Percentiles rank a stretch among this genome's conserved stretches.
phyloP scores from a whole-genome alignment of 1,140 invertebrate genomes.

The Panagrolaimus sp. region DNA sequence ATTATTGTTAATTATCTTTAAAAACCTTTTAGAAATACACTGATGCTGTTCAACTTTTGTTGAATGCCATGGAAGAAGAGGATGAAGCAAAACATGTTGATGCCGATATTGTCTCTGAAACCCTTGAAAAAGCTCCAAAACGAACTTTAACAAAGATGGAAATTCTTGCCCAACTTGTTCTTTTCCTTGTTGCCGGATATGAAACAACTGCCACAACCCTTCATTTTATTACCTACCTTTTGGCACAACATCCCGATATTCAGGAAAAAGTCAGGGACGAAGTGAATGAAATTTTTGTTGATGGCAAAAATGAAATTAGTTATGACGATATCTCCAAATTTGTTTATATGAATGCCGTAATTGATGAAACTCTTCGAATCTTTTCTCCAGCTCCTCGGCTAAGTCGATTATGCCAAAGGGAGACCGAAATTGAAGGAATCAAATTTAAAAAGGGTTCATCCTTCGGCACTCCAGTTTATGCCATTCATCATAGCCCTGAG shows the following conservation, averaged over 20 bases:
- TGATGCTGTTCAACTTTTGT: constrained; percentile 33
- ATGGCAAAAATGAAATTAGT: constrained; percentile 21
- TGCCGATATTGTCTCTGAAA: constrained; percentile 20
- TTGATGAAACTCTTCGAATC: constrained; percentile 32
- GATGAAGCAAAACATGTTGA: not conserved
- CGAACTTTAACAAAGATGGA: not conserved
- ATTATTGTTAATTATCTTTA: not conserved
- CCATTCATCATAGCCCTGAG: constrained; percentile 27
- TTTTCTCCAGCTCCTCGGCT: constrained; percentile 27
- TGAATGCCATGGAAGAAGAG: constrained; percentile 33
- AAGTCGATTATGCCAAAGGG: constrained; percentile 21
- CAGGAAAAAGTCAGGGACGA: constrained; percentile 42
- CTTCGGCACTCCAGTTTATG: constrained; percentile 25
- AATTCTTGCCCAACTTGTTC: constrained; percentile 4
- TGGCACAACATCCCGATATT: constrained; percentile 52
- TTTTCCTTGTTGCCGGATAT: constrained; percentile 56
- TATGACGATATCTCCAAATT: constrained; percentile 28
- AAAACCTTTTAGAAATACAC: constrained; percentile 31
- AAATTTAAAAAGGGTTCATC: constrained; percentile 23
- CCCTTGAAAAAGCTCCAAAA: constrained; percentile 16
- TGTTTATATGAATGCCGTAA: constrained; percentile 24
- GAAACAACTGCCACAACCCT: constrained; percentile 57
- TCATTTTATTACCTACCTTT: constrained; percentile 43
- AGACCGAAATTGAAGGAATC: constrained; percentile 24
- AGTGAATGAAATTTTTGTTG: constrained; percentile 25